Conservation (phyloP, 2,888 invertebrate genomes). For the Syrphus vitripennis region DNA sequence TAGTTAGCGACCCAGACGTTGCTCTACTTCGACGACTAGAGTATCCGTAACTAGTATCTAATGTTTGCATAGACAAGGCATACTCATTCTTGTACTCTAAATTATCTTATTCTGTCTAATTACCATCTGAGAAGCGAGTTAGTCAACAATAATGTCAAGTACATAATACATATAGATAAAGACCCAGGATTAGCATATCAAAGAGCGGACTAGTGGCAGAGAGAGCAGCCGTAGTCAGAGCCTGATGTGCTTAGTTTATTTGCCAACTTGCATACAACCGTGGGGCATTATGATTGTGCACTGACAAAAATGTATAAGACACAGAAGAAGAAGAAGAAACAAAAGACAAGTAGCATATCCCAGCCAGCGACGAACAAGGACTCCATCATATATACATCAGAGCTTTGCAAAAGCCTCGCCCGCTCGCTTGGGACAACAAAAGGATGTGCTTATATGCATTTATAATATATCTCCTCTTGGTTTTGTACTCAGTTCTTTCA, state of each 20-base stretch:
- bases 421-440: constrained; percentile 14
- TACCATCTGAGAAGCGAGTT: constrained; percentile 70
- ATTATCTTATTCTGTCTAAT: constrained; percentile 71
- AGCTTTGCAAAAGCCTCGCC: background rate
- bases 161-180: constrained; percentile 58
- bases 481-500: background rate
- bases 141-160: constrained; percentile 71
- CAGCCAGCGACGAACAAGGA: constrained; percentile 48
- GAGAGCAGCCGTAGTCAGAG: constrained; percentile 9
- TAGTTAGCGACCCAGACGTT: constrained; percentile 62
- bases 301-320: constrained; percentile 55
- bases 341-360: constrained; percentile 69
- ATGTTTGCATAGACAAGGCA: constrained; percentile 52
- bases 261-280: constrained; percentile 64
- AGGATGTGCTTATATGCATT: constrained; percentile 30
- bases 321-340: constrained; percentile 39
- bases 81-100: constrained; percentile 62
- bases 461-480: background rate
- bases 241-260: constrained; percentile 59
- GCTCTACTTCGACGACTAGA: constrained; percentile 38
- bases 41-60: constrained; percentile 1
- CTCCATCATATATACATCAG: background rate
- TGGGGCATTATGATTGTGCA: constrained; percentile 70
- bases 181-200: constrained; percentile 70
- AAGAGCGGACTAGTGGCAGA: constrained; percentile 62